phyloP scores from a whole-genome alignment of 2,797 vertebrate genomes.

The Pterois miles region DNA sequence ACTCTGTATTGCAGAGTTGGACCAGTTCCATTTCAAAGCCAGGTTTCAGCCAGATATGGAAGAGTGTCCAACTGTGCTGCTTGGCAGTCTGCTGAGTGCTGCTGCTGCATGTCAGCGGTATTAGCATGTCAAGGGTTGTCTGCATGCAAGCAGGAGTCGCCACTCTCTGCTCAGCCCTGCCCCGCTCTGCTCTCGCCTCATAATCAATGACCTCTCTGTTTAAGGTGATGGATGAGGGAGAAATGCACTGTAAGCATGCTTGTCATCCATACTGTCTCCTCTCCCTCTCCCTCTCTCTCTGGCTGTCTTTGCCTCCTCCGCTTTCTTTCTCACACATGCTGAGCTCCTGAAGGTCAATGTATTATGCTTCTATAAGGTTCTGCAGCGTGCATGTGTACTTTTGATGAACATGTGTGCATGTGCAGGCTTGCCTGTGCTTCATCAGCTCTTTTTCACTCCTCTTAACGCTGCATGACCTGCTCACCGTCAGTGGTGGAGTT shows the following conservation, averaged over 20 bases:
- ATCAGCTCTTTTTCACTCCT: conserved; percentile 21
- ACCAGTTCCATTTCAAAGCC: conserved; percentile 26
- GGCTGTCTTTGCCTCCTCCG: conserved; percentile 42
- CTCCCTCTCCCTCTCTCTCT: conserved; percentile 11
- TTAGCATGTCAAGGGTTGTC: conserved; percentile 61
- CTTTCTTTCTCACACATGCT: conserved; percentile 48
- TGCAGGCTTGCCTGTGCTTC: conserved; percentile 43
- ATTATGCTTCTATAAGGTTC: conserved; percentile 36
- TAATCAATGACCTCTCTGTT: conserved; percentile 81
- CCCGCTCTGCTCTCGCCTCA: conserved; percentile 51
- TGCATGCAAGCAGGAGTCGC: conserved; percentile 59
- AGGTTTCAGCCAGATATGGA: conserved; percentile 16
- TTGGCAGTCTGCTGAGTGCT: conserved; percentile 40
- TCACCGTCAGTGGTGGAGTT: conserved; percentile 17
- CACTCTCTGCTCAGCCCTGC: conserved; percentile 44
- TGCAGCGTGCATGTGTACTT: conserved; percentile 42
- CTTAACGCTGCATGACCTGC: conserved; percentile 25
- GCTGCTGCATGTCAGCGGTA: conserved; percentile 55
- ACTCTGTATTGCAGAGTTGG: conserved; percentile 29
- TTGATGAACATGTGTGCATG: conserved; percentile 18
- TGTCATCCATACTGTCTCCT: conserved; percentile 52
- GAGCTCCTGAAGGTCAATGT: conserved; percentile 71
- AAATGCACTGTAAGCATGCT: conserved; percentile 74
- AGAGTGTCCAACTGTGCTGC: conserved; percentile 21
- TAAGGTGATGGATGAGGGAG: conserved; percentile 78